phyloP scores from a whole-genome alignment of 2,797 vertebrate species.

The Cyprinodon diabolis region DNA sequence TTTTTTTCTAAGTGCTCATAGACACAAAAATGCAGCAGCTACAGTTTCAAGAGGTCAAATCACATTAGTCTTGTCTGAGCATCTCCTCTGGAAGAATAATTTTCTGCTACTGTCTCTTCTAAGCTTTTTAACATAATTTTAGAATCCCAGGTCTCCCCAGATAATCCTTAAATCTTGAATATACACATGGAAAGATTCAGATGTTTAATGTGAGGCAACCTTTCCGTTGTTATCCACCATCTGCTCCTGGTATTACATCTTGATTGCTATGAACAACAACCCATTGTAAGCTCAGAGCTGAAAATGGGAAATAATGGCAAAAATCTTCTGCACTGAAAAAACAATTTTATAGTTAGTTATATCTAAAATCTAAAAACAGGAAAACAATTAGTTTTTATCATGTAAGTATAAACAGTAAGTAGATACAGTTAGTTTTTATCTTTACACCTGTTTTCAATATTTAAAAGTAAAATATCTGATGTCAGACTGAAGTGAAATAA shows the following conservation, averaged over 20 bases:
- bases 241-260: not conserved
- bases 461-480: too few species aligned
- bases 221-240: too few species aligned
- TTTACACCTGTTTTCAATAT: too few species aligned
- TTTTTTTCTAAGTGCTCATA: constrained; percentile 20
- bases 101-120: constrained; percentile 51
- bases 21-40: constrained; percentile 20
- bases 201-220: not conserved
- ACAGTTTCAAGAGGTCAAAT: constrained; percentile 66
- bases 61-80: constrained; percentile 67
- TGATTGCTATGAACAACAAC: not conserved
- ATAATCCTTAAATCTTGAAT: not conserved
- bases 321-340: not conserved
- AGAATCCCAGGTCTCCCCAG: constrained; percentile 2
- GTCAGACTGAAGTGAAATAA: too few species aligned
- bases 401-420: too few species aligned
- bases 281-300: too few species aligned
- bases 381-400: too few species aligned
- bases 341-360: not conserved
- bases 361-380: too few species aligned
- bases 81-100: constrained; percentile 63
- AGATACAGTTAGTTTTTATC: too few species aligned
- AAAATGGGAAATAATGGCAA: not conserved
- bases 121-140: constrained; percentile 20
- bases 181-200: not conserved